Evolutionary conservation across 2,113 vertebrate species (phyloP).

Genomic region (Lasiurus cinereus): DNA sequence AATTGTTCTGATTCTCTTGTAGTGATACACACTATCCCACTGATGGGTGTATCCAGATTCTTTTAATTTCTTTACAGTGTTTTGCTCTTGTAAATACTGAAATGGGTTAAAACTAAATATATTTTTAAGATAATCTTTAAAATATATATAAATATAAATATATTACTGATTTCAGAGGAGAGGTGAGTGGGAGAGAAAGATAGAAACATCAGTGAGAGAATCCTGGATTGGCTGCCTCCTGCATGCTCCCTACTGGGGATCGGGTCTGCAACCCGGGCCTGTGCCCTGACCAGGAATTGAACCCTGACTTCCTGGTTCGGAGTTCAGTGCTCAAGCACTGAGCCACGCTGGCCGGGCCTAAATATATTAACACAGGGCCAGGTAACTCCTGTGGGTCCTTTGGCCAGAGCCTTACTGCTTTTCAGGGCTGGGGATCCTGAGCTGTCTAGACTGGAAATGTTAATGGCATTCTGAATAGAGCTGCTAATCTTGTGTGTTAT

Average conservation of each 20-base stretch:
- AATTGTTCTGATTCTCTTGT: background rate
- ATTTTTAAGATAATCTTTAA: too few species aligned
- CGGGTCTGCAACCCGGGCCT: too few species aligned
- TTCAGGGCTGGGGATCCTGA: background rate
- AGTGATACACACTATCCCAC: background rate
- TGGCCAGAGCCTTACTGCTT: background rate
- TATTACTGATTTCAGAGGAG: too few species aligned
- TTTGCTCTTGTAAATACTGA: background rate
- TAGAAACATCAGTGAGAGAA: too few species aligned
- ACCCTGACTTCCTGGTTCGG: too few species aligned
- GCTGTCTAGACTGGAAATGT: constrained; percentile 47
- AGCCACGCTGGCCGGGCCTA: background rate
- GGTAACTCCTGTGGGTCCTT: background rate
- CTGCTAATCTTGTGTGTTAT: background rate
- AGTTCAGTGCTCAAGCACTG: too few species aligned
- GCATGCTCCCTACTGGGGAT: too few species aligned
- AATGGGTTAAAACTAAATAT: background rate
- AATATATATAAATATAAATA: too few species aligned
- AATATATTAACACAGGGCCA: background rate
- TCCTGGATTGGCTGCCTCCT: too few species aligned
- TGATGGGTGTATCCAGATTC: background rate
- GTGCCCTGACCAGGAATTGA: too few species aligned
- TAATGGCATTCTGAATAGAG: constrained; percentile 45
- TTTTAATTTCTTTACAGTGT: background rate
- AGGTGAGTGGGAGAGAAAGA: too few species aligned